phyloP scores from a whole-genome alignment of 1,140 invertebrate species.

The Ostrea denselamellosa region DNA sequence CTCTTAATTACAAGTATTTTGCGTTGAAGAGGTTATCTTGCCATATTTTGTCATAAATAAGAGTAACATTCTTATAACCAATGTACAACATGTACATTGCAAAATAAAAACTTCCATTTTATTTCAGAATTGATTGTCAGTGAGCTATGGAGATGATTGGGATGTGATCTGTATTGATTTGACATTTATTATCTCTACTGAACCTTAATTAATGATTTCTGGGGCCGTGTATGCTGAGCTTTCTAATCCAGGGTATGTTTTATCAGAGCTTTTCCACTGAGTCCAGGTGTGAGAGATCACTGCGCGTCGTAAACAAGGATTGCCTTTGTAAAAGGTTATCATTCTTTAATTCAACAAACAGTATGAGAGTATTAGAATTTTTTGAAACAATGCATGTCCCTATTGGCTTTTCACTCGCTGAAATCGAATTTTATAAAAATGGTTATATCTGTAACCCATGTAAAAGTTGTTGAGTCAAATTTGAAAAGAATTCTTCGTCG shows the following conservation, averaged over 20 bases:
- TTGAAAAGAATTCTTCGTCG: too few relatives aligned
- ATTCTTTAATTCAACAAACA: background rate
- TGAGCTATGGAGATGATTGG: conserved; percentile 1
- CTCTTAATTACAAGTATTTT: background rate
- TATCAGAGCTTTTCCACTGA: background rate
- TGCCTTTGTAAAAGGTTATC: conserved; percentile 10
- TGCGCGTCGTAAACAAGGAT: background rate
- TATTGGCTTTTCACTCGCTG: too few relatives aligned
- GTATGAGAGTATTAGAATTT: too few relatives aligned
- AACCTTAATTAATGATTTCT: conserved; percentile 8
- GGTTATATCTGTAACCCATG: too few relatives aligned
- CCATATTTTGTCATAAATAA: background rate
- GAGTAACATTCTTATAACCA: background rate
- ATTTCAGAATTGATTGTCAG: background rate
- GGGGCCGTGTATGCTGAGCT: background rate
- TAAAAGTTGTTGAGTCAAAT: too few relatives aligned
- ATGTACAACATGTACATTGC: background rate
- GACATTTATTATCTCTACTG: background rate
- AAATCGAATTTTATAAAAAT: too few relatives aligned
- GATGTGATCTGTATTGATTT: conserved; percentile 14
- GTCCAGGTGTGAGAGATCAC: conserved; percentile 12
- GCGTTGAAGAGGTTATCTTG: background rate
- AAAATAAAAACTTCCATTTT: background rate
- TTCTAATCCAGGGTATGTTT: background rate
- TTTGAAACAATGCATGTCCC: too few relatives aligned